Conservation (phyloP, 2,888 invertebrate species). For the Epinotia brunnichana region DNA sequence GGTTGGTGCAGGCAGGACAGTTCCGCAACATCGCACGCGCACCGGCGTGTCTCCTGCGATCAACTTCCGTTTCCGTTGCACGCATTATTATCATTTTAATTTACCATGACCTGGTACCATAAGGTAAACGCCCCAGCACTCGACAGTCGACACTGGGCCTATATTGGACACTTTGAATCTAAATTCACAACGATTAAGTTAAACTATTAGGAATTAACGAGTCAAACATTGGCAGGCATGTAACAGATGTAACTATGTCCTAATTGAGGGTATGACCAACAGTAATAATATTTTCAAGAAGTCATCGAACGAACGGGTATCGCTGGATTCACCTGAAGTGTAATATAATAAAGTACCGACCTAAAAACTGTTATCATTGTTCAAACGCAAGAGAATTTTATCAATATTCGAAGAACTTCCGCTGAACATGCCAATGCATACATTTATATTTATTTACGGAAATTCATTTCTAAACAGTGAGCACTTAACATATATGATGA, state of each 20-base stretch:
- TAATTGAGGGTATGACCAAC: background rate
- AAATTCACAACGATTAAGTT: too few species aligned
- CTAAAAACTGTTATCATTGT: conserved; percentile 31
- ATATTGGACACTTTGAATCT: too few species aligned
- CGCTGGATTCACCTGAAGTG: background rate
- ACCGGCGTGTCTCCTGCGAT: conserved; percentile 59
- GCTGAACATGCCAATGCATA: conserved; percentile 5
- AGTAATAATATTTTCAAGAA: background rate
- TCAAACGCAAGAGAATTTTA: conserved; percentile 15
- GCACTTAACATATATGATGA: background rate
- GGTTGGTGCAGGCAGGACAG: conserved; percentile 57
- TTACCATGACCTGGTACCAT: background rate
- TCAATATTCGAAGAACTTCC: conserved; percentile 24
- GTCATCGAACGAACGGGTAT: background rate
- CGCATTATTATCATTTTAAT: conserved; percentile 33
- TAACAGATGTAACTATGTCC: background rate
- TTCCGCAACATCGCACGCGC: conserved; percentile 61
- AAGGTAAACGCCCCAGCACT: background rate
- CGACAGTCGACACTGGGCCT: too few species aligned
- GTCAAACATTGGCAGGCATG: too few species aligned
- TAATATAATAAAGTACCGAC: conserved; percentile 1
- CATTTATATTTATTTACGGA: background rate
- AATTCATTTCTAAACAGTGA: background rate
- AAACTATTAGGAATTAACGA: too few species aligned
- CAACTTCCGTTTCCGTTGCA: conserved; percentile 56